Percentiles rank a stretch among this genome's conserved stretches.
Conservation (phyloP, 2,888 invertebrate genomes). For the Cephus nigrinus region DNA sequence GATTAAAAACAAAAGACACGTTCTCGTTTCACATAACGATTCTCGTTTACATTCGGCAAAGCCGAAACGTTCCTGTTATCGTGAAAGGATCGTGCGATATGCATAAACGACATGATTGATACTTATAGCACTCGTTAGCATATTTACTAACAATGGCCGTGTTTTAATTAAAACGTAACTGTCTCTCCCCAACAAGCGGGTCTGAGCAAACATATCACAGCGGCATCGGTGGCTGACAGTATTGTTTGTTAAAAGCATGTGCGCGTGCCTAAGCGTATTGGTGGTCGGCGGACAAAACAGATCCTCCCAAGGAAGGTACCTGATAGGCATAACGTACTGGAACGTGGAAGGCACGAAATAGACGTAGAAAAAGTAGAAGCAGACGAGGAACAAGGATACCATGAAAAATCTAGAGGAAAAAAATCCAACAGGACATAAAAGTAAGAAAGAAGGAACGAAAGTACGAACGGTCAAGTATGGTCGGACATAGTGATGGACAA, state of each 20-base stretch:
- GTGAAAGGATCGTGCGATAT: slow-evolving; percentile 22
- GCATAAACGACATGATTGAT: slow-evolving; percentile 54
- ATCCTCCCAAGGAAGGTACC: background rate
- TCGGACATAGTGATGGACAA: slow-evolving; percentile 25
- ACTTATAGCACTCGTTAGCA: slow-evolving; percentile 45
- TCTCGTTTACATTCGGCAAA: background rate
- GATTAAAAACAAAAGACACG: background rate
- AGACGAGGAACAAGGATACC: background rate
- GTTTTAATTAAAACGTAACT: slow-evolving; percentile 53
- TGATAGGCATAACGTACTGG: background rate
- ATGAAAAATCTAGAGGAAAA: background rate
- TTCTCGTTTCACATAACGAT: background rate
- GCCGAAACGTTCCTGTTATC: slow-evolving; percentile 3
- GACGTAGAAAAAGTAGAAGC: background rate
- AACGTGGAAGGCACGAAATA: background rate
- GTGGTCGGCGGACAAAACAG: background rate
- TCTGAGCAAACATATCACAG: slow-evolving; percentile 16
- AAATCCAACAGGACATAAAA: background rate
- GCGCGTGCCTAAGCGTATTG: background rate
- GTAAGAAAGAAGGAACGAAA: slow-evolving; percentile 18
- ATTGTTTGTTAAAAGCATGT: slow-evolving; percentile 16
- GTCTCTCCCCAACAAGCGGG: slow-evolving; percentile 8
- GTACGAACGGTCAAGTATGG: background rate
- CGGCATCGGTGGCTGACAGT: slow-evolving; percentile 24
- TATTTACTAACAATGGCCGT: slow-evolving; percentile 44